Evolutionary conservation across 2,888 invertebrate species (phyloP).

Genomic region (Steinernema hermaphroditum): DNA sequence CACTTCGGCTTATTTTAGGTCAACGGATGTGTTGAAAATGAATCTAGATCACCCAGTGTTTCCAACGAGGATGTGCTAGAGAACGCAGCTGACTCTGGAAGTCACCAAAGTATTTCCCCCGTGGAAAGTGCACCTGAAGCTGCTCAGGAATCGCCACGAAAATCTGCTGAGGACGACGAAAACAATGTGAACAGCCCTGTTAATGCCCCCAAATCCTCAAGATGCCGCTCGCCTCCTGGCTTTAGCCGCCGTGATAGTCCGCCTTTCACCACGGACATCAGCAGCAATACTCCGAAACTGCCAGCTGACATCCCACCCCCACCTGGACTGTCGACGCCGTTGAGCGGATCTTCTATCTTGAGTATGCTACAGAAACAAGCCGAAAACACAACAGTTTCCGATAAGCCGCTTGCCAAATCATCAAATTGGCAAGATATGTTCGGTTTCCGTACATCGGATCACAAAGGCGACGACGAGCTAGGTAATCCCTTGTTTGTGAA

Average conservation of each 20-base stretch:
- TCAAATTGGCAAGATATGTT: conserved; percentile 11
- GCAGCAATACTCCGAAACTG: not conserved
- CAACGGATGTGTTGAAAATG: no score
- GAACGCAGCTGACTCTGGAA: no score
- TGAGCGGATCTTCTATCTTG: not conserved
- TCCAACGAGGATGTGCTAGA: no score
- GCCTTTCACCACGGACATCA: not conserved
- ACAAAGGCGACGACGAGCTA: no score
- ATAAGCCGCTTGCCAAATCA: not conserved
- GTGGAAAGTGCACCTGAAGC: no score
- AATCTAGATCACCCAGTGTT: no score
- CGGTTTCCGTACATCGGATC: not conserved
- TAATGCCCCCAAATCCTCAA: no score
- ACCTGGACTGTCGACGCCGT: not conserved
- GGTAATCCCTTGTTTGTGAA: not conserved
- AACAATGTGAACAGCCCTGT: no score
- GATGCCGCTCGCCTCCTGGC: not conserved
- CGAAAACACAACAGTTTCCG: not conserved
- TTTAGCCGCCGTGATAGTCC: not conserved
- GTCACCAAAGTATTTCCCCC: no score
- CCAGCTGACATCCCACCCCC: not conserved
- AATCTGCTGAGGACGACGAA: not conserved
- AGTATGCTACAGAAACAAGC: not conserved
- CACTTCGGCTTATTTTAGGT: no score
- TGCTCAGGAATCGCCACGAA: no score